Conservation (phyloP, 2,113 vertebrate species). For the Natator depressus region DNA sequence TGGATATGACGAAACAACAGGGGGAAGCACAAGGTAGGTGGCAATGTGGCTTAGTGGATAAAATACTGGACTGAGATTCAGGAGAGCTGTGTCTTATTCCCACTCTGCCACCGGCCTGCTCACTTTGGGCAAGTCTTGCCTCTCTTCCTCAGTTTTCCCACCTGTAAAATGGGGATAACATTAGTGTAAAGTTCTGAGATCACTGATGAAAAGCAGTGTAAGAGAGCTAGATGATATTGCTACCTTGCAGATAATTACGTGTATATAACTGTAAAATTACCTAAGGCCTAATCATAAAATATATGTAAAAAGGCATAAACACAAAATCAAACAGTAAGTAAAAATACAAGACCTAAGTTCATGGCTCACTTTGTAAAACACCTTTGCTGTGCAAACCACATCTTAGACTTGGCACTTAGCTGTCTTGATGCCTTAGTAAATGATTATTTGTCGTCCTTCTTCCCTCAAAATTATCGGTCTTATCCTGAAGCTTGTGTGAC, state of each 20-base stretch:
- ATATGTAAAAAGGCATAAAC: neutral
- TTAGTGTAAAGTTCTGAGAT: neutral
- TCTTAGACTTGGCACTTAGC: neutral
- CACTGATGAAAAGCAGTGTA: neutral
- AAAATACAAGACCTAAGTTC: neutral
- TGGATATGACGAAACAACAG: neutral
- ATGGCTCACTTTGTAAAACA: neutral
- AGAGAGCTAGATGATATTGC: neutral
- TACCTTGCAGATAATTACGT: neutral
- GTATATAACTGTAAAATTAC: neutral
- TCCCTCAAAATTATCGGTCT: neutral
- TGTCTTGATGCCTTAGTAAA: neutral
- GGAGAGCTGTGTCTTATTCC: neutral
- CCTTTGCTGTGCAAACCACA: neutral
- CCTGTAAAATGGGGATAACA: neutral
- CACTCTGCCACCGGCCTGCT: neutral
- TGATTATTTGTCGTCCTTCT: neutral
- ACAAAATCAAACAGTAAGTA: neutral
- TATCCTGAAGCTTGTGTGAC: neutral
- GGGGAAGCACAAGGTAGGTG: neutral
- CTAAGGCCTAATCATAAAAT: neutral
- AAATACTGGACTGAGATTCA: neutral
- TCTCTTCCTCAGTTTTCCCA: neutral
- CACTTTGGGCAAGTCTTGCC: neutral
- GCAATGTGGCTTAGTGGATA: neutral